Percentiles rank a stretch among this genome's conserved stretches.
Conservation (phyloP, 2,888 invertebrate species). For the Cartodere bifasciata region DNA sequence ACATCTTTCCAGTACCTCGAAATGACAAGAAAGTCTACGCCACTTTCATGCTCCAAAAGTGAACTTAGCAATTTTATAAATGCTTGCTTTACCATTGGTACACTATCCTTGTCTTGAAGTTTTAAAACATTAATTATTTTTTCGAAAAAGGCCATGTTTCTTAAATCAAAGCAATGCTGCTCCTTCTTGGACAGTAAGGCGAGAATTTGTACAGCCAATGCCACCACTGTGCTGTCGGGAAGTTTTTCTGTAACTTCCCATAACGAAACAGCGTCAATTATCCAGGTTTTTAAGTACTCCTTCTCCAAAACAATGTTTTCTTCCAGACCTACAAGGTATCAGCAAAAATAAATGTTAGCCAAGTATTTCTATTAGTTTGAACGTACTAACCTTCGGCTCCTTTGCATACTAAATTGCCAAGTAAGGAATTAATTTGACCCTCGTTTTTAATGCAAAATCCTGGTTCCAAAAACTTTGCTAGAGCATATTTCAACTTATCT, state of each 20-base stretch:
- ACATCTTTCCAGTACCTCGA: constrained; percentile 52
- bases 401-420: too few species aligned
- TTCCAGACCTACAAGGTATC: too few species aligned
- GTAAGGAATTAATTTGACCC: too few species aligned
- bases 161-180: constrained; percentile 44
- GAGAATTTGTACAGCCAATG: constrained; percentile 50
- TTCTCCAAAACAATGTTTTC: too few species aligned
- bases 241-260: constrained; percentile 23
- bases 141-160: constrained; percentile 33
- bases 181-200: constrained; percentile 48
- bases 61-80: constrained; percentile 50
- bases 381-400: too few species aligned
- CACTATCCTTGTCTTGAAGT: constrained; percentile 30
- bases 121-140: constrained; percentile 29
- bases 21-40: constrained; percentile 51
- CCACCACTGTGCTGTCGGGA: constrained; percentile 26
- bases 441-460: too few species aligned
- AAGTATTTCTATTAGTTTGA: too few species aligned
- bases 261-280: constrained; percentile 32
- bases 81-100: constrained; percentile 53
- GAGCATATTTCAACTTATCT: too few species aligned
- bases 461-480: too few species aligned
- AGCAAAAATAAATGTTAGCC: too few species aligned
- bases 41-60: constrained; percentile 48
- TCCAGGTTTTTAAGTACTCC: too few species aligned